A percentile compares a stretch with the other conserved stretches of the same genome.
These are phyloP conservation scores for Amphimallon solstitiale DNA, from an alignment of 2,888 invertebrate species.

Conservation along the genomic window DNA sequence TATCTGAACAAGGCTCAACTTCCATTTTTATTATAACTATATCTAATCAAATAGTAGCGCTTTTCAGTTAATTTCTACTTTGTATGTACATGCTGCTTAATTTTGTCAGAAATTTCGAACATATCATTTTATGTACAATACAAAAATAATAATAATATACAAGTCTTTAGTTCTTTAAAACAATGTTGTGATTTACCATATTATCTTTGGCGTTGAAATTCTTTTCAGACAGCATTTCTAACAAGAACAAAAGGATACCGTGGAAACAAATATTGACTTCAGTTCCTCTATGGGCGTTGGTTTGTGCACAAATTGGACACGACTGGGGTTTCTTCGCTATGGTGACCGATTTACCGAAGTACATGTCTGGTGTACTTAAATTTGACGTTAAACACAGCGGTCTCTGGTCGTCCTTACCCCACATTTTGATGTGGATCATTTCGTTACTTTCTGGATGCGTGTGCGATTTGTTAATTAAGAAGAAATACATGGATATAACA, in stretches of 20 bases:
- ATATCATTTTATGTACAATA: too few species aligned
- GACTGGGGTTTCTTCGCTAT: conserved; percentile 79
- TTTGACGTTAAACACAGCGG: conserved; percentile 74
- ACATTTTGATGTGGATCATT: conserved; percentile 74
- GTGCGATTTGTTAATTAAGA: conserved; percentile 75
- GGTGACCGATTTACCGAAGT: conserved; percentile 76
- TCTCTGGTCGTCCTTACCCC: conserved; percentile 71
- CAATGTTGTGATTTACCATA: too few species aligned
- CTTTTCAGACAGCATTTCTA: conserved; percentile 25
- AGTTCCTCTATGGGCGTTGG: conserved; percentile 77
- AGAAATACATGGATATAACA: conserved; percentile 68
- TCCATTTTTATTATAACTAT: too few species aligned
- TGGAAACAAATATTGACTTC: conserved; percentile 78
- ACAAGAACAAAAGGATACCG: conserved; percentile 65
- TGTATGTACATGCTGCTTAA: too few species aligned
- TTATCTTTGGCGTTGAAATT: too few species aligned
- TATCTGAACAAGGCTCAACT: too few species aligned
- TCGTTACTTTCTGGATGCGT: conserved; percentile 72
- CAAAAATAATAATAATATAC: too few species aligned
- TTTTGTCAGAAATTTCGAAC: too few species aligned
- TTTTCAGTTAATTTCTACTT: too few species aligned
- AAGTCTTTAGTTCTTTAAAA: too few species aligned
- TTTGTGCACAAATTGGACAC: conserved; percentile 77
- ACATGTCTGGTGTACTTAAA: conserved; percentile 74
- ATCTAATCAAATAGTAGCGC: too few species aligned